A percentile compares a stretch with the other conserved stretches of the same genome.
Evolutionary conservation across 92 coral and sea anemone species (phyloP).

Genomic region (Palythoa caribaeorum): DNA sequence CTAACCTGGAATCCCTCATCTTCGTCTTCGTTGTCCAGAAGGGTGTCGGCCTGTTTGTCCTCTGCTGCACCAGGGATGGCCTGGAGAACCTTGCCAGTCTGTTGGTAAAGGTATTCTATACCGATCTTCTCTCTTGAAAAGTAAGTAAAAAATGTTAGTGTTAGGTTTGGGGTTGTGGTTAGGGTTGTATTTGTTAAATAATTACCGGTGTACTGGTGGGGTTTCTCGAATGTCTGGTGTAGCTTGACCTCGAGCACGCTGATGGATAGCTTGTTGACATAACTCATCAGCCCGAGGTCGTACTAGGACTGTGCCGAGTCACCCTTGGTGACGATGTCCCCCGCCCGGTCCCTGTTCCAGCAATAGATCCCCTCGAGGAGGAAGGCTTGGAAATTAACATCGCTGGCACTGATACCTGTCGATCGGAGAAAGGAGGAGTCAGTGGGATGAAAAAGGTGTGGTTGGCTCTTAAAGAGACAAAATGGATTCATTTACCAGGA

Average conservation of each 20-base stretch:
- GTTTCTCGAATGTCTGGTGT: background rate
- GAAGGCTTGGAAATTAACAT: slow-evolving; percentile 48
- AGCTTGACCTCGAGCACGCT: background rate
- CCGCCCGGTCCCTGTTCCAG: slow-evolving; percentile 52
- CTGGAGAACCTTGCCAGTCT: background rate
- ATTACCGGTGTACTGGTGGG: background rate
- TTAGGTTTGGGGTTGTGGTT: background rate
- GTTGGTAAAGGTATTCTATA: background rate
- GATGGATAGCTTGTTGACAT: background rate
- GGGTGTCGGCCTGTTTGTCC: background rate
- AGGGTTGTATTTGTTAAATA: no score
- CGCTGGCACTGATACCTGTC: no score
- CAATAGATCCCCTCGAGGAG: slow-evolving; percentile 20
- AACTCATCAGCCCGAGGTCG: background rate
- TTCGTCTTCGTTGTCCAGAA: background rate
- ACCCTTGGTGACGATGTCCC: slow-evolving; percentile 29
- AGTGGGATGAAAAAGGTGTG: no score
- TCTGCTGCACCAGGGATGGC: background rate
- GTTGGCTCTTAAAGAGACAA: background rate
- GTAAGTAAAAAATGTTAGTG: no score
- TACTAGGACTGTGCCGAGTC: background rate
- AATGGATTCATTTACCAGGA: background rate
- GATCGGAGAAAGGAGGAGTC: no score
- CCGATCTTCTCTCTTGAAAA: no score
- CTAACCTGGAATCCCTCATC: background rate